Evolutionary conservation across 2,113 vertebrate species (phyloP), one percentile per base, ranked within the genome.

Genomic region (Otocyon megalotis): DNA sequence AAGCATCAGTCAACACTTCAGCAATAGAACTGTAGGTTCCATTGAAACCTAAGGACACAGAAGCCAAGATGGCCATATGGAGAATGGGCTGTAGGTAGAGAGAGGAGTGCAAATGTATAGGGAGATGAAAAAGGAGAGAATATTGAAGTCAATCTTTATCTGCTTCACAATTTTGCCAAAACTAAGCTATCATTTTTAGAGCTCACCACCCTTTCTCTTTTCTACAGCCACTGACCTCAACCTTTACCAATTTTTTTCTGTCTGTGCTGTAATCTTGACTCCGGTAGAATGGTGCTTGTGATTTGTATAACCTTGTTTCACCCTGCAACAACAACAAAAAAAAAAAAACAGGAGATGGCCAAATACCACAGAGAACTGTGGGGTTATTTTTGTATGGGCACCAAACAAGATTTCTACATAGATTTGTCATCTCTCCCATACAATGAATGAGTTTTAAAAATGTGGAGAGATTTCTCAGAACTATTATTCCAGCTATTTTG

Each of bases 401-500:
- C 83, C 97, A 98, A 88, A 88, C 35, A 80, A 86, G 72, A 97
- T 97, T 97, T 97, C 82, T 89, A 83, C 85, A 90, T 62, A 96
- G 69, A 96, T 89, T 97, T 97, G 56, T 94, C 72, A 94, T 83
- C 67, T 95, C 65, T 97, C 80, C 92, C 77, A 82, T 97, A 88
- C 37, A 97, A 77, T 56, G 58, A 88, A 92, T 35, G 26, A 53
- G 43, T 94, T 96, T 97, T 96, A 16, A 96, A 97, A 97, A 91
- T 3, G 0, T 90, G 94, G 94, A 81, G 26, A 76, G 56, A 94
- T 97, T 98, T 98, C 98, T 97, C 92, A 96, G 93, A 94, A 96
- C 74, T 94, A 80, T 92, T 98, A 97, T 97, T 98, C 74, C 89
- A 93, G 93, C 69, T 96, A 80, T 98, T 98, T 93, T 95, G 30